Evolutionary conservation across 1,140 invertebrate genomes (phyloP).

Genomic region (Tetramorium simillimum): DNA sequence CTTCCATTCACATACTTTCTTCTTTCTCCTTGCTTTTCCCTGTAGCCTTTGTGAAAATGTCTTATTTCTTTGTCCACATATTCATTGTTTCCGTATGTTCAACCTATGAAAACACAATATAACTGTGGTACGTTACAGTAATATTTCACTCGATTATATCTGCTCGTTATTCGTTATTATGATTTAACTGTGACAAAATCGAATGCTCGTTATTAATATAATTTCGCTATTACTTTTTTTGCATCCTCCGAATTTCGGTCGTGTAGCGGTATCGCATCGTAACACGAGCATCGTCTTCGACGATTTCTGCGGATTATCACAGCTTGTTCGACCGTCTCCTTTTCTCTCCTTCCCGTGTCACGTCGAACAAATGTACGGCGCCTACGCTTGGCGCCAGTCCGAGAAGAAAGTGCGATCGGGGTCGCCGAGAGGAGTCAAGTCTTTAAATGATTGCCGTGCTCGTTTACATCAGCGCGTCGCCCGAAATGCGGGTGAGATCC

Average conservation of each 20-base stretch:
- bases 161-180: neutral
- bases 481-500: constrained; percentile 72
- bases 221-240: constrained; percentile 66
- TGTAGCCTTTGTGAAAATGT: neutral
- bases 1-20: neutral
- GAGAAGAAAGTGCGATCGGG: constrained; percentile 74
- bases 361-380: constrained; percentile 70
- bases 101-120: neutral
- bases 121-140: neutral
- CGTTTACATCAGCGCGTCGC: constrained; percentile 57
- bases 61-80: neutral
- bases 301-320: constrained; percentile 70
- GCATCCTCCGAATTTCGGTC: constrained; percentile 71
- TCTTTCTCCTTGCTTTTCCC: neutral
- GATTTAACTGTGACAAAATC: neutral
- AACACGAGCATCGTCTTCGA: constrained; percentile 73
- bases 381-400: constrained; percentile 76
- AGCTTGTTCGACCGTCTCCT: constrained; percentile 23
- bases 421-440: constrained; percentile 61
- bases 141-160: neutral
- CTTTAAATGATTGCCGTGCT: constrained; percentile 72
- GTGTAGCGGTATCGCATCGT: constrained; percentile 74
- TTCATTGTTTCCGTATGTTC: neutral
- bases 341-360: constrained; percentile 11
- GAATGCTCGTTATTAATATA: constrained; percentile 19